These are phyloP conservation scores for Orchesella cincta DNA, from an alignment of 1,140 invertebrate species.

Conservation along the genomic window DNA sequence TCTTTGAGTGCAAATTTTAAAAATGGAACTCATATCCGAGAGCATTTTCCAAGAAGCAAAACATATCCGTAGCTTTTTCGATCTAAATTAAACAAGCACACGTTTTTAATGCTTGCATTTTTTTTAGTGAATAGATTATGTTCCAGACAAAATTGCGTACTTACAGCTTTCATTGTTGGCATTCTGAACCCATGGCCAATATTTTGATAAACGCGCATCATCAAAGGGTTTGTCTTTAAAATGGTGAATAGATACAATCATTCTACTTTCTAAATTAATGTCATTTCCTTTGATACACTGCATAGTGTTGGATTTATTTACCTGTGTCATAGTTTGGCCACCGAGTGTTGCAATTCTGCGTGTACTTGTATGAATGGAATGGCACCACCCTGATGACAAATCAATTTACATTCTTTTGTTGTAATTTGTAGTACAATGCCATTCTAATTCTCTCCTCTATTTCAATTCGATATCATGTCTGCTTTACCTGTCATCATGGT, in stretches of 20 bases:
- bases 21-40: constrained; percentile 2
- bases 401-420: no score
- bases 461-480: not conserved
- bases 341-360: constrained; percentile 80
- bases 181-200: constrained; percentile 94
- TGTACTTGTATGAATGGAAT: constrained; percentile 91
- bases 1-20: not conserved
- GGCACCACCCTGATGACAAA: constrained; percentile 74
- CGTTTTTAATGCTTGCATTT: not conserved
- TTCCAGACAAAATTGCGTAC: no score
- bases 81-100: not conserved
- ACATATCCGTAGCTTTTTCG: constrained; percentile 11
- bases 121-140: not conserved
- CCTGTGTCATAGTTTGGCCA: constrained; percentile 54
- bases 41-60: constrained; percentile 3
- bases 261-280: not conserved
- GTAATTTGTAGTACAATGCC: no score
- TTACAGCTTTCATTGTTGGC: constrained; percentile 1
- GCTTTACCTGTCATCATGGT: constrained; percentile 42
- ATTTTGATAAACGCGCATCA: constrained; percentile 88
- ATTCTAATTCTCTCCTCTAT: not conserved
- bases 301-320: not conserved
- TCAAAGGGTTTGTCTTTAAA: constrained; percentile 83
- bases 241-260: no score
- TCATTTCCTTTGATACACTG: not conserved